Evolutionary conservation across 2,113 vertebrate genomes (phyloP).

Genomic region (Neolamprologus ventralis): DNA sequence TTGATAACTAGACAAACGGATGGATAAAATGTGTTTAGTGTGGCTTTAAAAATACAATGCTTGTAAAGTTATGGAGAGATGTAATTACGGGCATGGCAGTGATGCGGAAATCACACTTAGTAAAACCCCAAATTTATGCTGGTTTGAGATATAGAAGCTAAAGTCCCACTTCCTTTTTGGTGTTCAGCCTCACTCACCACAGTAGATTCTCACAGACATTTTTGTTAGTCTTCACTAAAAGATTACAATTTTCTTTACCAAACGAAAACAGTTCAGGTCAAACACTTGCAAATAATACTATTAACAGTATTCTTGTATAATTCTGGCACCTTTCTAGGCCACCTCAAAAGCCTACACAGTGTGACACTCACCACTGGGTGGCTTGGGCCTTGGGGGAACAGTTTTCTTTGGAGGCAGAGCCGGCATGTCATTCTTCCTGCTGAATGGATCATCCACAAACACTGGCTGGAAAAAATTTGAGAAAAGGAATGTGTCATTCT

Average conservation of each 20-base stretch:
- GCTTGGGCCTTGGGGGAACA: constrained; percentile 88
- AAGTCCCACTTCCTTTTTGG: neutral
- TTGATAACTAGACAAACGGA: neutral
- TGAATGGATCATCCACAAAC: constrained; percentile 90
- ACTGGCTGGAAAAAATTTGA: constrained; percentile 67
- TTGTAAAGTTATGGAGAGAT: neutral
- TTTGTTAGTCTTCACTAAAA: neutral
- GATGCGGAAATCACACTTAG: neutral
- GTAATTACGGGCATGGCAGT: neutral
- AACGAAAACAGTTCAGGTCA: neutral
- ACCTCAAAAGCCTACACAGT: neutral
- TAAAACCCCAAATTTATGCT: neutral
- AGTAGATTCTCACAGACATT: neutral
- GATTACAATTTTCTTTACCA: neutral
- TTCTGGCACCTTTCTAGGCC: neutral
- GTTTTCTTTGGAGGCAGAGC: constrained; percentile 93
- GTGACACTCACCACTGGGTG: constrained; percentile 86
- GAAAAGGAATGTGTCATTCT: neutral
- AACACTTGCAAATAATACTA: neutral
- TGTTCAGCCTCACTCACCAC: neutral
- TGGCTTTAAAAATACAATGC: neutral
- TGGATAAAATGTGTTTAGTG: neutral
- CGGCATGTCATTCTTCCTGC: constrained; percentile 86
- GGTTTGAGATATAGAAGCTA: neutral
- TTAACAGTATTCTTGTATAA: neutral